A percentile compares a stretch with the other conserved stretches of the same genome.
Evolutionary conservation across 2,797 vertebrate species (phyloP).

Genomic region (Danionella dracula): DNA sequence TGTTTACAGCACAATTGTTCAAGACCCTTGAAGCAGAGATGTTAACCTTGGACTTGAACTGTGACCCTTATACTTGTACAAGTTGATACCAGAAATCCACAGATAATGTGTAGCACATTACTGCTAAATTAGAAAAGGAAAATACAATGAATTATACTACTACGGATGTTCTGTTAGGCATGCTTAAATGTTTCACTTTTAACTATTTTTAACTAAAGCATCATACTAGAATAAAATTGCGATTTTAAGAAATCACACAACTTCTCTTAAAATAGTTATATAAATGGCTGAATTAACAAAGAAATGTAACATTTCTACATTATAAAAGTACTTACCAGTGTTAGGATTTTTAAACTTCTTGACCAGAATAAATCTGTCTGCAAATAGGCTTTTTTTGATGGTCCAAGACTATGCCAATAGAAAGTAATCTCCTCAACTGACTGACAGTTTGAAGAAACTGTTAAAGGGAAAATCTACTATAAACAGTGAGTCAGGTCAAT

Average conservation of each 20-base stretch:
- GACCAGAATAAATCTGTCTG: background rate
- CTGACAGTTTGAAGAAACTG: slow-evolving; percentile 35
- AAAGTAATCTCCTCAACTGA: slow-evolving; percentile 17
- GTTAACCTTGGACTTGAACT: slow-evolving; percentile 14
- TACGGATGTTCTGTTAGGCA: too few relatives aligned
- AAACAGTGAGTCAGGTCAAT: slow-evolving; percentile 37
- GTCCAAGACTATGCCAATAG: slow-evolving; percentile 12
- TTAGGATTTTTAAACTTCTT: slow-evolving; percentile 2
- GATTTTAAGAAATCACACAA: too few relatives aligned
- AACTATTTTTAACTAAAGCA: too few relatives aligned
- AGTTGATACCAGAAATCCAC: too few relatives aligned
- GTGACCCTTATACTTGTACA: background rate
- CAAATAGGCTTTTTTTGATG: slow-evolving; percentile 20
- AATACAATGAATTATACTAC: too few relatives aligned
- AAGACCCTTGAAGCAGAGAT: background rate
- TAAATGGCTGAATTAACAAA: background rate
- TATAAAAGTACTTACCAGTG: background rate
- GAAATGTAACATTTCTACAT: background rate
- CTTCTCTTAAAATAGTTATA: too few relatives aligned
- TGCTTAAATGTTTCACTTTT: too few relatives aligned
- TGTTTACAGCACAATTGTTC: slow-evolving; percentile 5
- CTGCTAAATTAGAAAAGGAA: too few relatives aligned
- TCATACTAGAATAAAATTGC: too few relatives aligned
- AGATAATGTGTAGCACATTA: too few relatives aligned
- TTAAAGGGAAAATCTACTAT: slow-evolving; percentile 31